Percentiles rank a stretch among this genome's conserved stretches.
Evolutionary conservation across 2,797 vertebrate genomes (phyloP).

Genomic region (Lepilemur ruficaudatus): DNA sequence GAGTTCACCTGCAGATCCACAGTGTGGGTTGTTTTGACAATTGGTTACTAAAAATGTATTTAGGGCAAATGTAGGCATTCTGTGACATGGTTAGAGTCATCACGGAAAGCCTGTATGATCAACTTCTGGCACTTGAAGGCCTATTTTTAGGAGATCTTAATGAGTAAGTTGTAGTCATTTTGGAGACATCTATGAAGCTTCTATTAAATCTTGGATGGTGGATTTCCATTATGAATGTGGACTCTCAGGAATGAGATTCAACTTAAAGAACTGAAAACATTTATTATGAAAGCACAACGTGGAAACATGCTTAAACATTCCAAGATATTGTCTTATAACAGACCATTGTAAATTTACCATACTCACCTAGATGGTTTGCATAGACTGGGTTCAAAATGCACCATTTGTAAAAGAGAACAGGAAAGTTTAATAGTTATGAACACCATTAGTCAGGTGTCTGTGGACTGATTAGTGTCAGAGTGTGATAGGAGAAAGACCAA

Average conservation of each 20-base stretch:
- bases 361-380: background rate
- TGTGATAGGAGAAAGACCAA: background rate
- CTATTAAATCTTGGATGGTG: background rate
- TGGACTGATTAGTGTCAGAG: background rate
- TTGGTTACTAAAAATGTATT: slow-evolving; percentile 48
- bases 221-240: background rate
- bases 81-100: background rate
- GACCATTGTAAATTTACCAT: background rate
- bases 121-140: background rate
- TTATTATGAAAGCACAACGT: background rate
- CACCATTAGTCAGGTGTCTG: background rate
- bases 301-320: background rate
- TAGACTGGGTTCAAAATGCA: background rate
- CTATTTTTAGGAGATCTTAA: background rate
- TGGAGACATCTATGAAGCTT: background rate
- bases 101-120: background rate
- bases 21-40: background rate
- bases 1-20: background rate
- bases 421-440: background rate
- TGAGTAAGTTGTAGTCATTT: background rate
- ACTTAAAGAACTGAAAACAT: background rate
- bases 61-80: slow-evolving; percentile 10
- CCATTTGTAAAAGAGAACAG: background rate
- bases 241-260: background rate
- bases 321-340: background rate